Conservation (phyloP, 2,797 vertebrate genomes). For the Fratercula arctica region DNA sequence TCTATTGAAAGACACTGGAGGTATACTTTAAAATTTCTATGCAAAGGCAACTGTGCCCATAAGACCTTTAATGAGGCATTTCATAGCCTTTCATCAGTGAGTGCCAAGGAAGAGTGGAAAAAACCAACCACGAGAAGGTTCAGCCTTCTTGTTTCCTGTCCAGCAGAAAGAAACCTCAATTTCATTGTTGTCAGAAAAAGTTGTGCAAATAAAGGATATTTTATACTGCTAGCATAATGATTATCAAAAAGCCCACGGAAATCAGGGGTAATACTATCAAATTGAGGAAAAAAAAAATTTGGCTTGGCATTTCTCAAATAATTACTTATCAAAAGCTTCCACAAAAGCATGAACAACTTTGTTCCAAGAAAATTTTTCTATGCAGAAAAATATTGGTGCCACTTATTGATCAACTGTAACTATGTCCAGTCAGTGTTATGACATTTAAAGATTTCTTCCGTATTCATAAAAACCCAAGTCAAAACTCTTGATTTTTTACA, state of each 20-base stretch:
- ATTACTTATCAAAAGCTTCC: neutral
- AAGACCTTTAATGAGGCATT: neutral
- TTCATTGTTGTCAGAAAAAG: neutral
- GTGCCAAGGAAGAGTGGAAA: neutral
- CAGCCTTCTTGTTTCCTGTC: neutral
- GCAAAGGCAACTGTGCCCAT: neutral
- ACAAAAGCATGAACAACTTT: neutral
- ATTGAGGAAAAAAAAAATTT: fast-evolving
- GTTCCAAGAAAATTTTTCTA: neutral
- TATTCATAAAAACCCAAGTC: neutral
- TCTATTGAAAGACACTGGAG: neutral
- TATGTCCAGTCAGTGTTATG: neutral
- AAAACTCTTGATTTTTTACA: neutral
- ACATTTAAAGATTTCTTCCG: neutral
- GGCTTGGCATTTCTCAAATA: neutral
- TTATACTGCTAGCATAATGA: neutral
- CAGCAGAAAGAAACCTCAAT: neutral
- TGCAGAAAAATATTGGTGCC: neutral
- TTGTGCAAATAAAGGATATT: neutral
- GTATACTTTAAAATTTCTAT: neutral
- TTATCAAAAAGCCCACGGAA: neutral
- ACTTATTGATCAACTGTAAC: neutral
- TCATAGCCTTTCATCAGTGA: neutral
- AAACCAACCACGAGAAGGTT: neutral
- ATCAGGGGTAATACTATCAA: neutral